Evolutionary conservation across 1,140 invertebrate species (phyloP).

Genomic region (Drosophila bipectinata): DNA sequence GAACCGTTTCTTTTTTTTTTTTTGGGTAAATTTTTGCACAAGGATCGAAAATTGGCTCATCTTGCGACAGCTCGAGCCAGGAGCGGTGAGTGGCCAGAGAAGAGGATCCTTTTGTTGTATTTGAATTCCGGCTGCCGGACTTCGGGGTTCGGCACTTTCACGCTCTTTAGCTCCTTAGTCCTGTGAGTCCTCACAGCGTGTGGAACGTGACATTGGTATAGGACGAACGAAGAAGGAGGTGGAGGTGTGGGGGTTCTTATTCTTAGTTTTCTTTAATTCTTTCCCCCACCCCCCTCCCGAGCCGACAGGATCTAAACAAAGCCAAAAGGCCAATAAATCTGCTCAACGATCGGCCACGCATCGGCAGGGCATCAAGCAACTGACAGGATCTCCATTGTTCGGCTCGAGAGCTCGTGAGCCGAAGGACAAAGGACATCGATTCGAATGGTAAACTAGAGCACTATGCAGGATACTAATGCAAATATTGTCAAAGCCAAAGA

Average conservation of each 20-base stretch:
- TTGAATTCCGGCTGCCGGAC: slow-evolving; percentile 51
- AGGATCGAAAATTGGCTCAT: slow-evolving; percentile 55
- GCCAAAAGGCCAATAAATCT: slow-evolving; percentile 74
- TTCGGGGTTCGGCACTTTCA: slow-evolving; percentile 60
- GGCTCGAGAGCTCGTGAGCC: slow-evolving; percentile 41
- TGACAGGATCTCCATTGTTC: slow-evolving; percentile 60
- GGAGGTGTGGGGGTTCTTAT: background rate
- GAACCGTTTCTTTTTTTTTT: background rate
- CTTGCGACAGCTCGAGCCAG: slow-evolving; percentile 28
- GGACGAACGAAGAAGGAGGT: background rate
- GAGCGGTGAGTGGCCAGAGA: slow-evolving; percentile 30
- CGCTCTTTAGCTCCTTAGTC: slow-evolving; percentile 66
- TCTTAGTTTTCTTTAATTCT: too few species aligned
- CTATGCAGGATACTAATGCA: background rate
- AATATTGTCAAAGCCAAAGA: slow-evolving; percentile 1
- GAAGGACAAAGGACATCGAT: slow-evolving; percentile 6
- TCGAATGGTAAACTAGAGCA: slow-evolving; percentile 8
- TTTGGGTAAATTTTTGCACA: slow-evolving; percentile 60
- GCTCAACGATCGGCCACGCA: slow-evolving; percentile 60
- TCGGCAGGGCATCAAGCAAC: slow-evolving; percentile 54
- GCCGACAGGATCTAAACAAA: slow-evolving; percentile 50
- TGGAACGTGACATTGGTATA: slow-evolving; percentile 39
- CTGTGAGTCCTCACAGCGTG: slow-evolving; percentile 25
- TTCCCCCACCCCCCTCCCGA: slow-evolving; percentile 1
- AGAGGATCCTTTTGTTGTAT: slow-evolving; percentile 42